Conservation (phyloP, 1,140 invertebrate species). For the Aricia agestis region DNA sequence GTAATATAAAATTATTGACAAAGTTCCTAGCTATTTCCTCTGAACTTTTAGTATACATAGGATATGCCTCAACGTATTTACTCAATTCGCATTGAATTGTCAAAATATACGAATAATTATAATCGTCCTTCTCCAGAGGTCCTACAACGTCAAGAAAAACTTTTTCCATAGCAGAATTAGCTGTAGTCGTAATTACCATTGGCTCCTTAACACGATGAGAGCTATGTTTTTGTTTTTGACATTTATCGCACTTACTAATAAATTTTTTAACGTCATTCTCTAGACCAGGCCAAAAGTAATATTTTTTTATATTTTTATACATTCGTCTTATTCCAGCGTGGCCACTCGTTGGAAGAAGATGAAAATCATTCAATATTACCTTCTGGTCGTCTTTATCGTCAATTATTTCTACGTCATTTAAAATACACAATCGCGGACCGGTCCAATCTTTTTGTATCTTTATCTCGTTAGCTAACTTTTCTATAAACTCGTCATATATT, state of each 20-base stretch:
- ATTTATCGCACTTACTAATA: conserved; percentile 27
- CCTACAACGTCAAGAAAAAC: conserved; percentile 32
- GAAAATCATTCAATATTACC: conserved; percentile 29
- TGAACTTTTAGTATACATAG: conserved; percentile 25
- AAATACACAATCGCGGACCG: conserved; percentile 23
- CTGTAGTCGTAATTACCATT: conserved; percentile 30
- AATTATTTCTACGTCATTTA: conserved; percentile 23
- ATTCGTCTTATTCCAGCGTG: conserved; percentile 31
- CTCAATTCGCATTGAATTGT: conserved; percentile 34
- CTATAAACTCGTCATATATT: too few relatives aligned
- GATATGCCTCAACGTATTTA: conserved; percentile 34
- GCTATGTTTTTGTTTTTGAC: conserved; percentile 30
- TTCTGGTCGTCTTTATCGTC: conserved; percentile 25
- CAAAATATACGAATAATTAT: conserved; percentile 32
- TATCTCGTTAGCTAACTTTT: conserved; percentile 4
- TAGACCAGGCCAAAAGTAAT: conserved; percentile 28
- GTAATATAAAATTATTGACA: conserved; percentile 34
- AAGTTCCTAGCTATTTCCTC: conserved; percentile 27
- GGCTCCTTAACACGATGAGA: conserved; percentile 22
- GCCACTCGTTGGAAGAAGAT: conserved; percentile 30
- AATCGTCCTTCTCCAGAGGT: conserved; percentile 24
- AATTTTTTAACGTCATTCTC: conserved; percentile 28
- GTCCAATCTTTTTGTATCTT: conserved; percentile 8
- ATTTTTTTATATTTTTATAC: conserved; percentile 32
- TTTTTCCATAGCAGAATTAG: conserved; percentile 27